Base-by-base conservation (phyloP, 2,113 vertebrate genomes). In the Sturnus vulgaris region DNA sequence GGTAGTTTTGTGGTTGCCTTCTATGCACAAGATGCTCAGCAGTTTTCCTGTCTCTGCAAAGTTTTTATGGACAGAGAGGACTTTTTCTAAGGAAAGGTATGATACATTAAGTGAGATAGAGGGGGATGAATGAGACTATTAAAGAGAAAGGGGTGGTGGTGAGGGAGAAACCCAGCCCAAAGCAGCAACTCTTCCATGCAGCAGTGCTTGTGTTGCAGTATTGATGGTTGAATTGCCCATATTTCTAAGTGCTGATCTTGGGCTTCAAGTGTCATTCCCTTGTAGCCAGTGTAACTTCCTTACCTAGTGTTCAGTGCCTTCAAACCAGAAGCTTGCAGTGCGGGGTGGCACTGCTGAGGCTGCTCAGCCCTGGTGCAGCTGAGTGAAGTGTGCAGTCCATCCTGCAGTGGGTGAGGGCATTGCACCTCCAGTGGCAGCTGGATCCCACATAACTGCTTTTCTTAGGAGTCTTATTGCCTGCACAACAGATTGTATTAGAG, bases 381-480 rank as follows among this genome's bases (percentile, higher is more conserved):
- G 47, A 57, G 22, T 44, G 31, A 49, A 53, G 19, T 10, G 39
- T 4, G 3, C 21, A 20, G 31, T 33, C 44, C 14, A 13, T 86
- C 27, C 40, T 69, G 37, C 27, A 52, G 60, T 1, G 2, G 7
- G 11, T 72, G 28, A 25, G 30, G 39, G 44, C 15, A 11, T 60
- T 59, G 80, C 23, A 82, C 53, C 22, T 5, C 0, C n/a, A n/a
- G 0, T n/a, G 53, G 61, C 46, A 65, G 10, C 75, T 76, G 52
- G 6, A 37, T 65, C 35, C 50, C 24, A 53, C 16, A 3, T 13
- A 7, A 5, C 0, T 49, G 40, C 5, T 52, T 63, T 79, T 60
- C 39, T 49, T 46, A 17, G 28, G 19, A 23, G 46, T 59, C 33
- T 84, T 13, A 3, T 1, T 77, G 64, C 42, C 47, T 72, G 55